phyloP scores from a whole-genome alignment of 2,113 vertebrate genomes.

The Noctilio leporinus region DNA sequence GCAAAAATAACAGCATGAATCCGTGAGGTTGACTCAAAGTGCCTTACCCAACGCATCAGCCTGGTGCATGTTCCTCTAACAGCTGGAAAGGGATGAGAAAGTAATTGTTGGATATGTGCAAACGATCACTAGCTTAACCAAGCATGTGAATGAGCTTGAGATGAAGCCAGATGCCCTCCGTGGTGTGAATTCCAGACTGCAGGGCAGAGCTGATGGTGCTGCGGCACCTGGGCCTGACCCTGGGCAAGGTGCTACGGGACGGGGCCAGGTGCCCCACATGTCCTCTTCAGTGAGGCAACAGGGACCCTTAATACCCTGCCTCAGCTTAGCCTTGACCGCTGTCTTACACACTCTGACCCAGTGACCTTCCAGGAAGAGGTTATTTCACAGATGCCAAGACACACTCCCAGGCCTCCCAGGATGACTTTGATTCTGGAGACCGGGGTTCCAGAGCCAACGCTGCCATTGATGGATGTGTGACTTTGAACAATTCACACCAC shows the following conservation, averaged over 20 bases:
- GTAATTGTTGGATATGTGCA: conserved; percentile 1
- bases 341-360: not conserved
- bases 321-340: not conserved
- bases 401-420: not conserved
- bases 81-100: conserved; percentile 16
- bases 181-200: not conserved
- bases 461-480: not conserved
- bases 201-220: not conserved
- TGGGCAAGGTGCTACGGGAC: not conserved
- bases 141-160: not conserved
- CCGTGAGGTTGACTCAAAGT: not conserved
- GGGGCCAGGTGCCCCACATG: not conserved
- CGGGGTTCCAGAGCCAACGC: not conserved
- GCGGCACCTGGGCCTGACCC: not conserved
- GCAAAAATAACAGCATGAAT: not conserved
- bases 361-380: not conserved
- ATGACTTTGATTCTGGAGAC: not conserved
- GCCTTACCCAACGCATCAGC: not conserved
- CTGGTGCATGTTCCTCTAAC: not conserved
- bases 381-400: not conserved
- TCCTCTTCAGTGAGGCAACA: not conserved
- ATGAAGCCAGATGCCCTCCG: not conserved
- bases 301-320: not conserved
- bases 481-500: not conserved
- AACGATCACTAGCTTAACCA: not conserved